These are phyloP conservation scores for Drosophila azteca DNA, from an alignment of 1,140 invertebrate genomes.

Conservation along the genomic window DNA sequence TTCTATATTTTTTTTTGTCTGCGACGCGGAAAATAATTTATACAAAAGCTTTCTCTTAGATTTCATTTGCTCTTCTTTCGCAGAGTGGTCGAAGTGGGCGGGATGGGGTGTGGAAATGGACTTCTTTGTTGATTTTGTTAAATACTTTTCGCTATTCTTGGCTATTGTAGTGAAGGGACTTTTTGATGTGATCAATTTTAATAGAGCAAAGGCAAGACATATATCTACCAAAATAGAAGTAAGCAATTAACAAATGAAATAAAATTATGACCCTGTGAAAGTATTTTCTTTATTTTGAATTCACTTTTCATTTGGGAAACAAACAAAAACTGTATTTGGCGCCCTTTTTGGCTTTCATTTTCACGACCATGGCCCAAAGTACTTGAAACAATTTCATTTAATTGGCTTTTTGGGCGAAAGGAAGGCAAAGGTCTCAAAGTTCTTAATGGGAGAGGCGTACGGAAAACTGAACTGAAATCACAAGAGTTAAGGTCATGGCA, in stretches of 20 bases:
- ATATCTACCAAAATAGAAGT: neutral
- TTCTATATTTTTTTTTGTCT: slow-evolving; percentile 22
- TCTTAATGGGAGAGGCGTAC: slow-evolving; percentile 29
- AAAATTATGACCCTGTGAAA: no score
- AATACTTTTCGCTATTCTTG: slow-evolving; percentile 65
- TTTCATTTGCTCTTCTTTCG: slow-evolving; percentile 68
- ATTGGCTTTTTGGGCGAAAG: slow-evolving; percentile 23
- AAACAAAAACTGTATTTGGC: neutral
- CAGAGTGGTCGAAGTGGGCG: slow-evolving; percentile 46
- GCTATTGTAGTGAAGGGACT: slow-evolving; percentile 1
- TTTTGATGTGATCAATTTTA: slow-evolving; percentile 27
- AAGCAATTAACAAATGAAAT: no score
- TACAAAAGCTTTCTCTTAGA: slow-evolving; percentile 62
- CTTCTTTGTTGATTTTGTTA: slow-evolving; percentile 64
- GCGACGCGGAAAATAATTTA: slow-evolving; percentile 74
- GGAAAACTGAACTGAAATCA: slow-evolving; percentile 44
- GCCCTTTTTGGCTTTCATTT: neutral
- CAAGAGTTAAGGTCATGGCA: slow-evolving; percentile 45
- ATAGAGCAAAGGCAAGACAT: neutral
- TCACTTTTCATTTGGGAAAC: no score
- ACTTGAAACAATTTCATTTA: slow-evolving; percentile 44
- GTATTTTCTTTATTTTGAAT: no score
- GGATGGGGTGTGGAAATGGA: slow-evolving; percentile 1
- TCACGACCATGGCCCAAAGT: neutral
- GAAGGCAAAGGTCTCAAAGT: slow-evolving; percentile 29